A percentile compares a stretch with the other conserved stretches of the same genome.
Evolutionary conservation across 2,888 invertebrate genomes (phyloP).

Genomic region (Marronus borbonicus): DNA sequence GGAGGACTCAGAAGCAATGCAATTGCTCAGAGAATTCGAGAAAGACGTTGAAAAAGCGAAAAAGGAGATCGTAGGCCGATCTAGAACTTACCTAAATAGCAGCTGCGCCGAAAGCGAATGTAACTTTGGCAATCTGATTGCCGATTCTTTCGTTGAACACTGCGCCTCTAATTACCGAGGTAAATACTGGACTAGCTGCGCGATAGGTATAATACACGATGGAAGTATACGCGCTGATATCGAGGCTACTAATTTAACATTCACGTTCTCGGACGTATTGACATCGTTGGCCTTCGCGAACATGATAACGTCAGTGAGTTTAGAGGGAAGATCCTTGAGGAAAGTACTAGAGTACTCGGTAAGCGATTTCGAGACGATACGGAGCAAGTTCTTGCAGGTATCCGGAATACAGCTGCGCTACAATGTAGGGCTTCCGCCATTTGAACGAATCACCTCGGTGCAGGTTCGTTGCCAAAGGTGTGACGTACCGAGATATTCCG

Average conservation of each 20-base stretch:
- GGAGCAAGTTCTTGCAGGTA: slow-evolving; percentile 86
- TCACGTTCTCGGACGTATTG: slow-evolving; percentile 83
- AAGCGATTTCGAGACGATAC: slow-evolving; percentile 64
- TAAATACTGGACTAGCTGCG: slow-evolving; percentile 82
- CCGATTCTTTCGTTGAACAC: slow-evolving; percentile 82
- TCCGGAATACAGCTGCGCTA: slow-evolving; percentile 84
- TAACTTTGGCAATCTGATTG: slow-evolving; percentile 87
- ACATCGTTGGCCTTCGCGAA: slow-evolving; percentile 85
- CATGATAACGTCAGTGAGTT: slow-evolving; percentile 75
- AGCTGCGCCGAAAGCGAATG: slow-evolving; percentile 84
- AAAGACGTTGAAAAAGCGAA: slow-evolving; percentile 77
- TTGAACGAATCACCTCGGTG: slow-evolving; percentile 77
- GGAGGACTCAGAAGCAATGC: slow-evolving; percentile 78
- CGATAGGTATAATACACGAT: slow-evolving; percentile 83
- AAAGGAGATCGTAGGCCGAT: slow-evolving; percentile 60
- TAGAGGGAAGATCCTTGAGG: slow-evolving; percentile 78
- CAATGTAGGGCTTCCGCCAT: slow-evolving; percentile 75
- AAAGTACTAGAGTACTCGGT: slow-evolving; percentile 67
- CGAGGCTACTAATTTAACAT: slow-evolving; percentile 69
- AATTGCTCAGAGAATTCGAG: slow-evolving; percentile 73
- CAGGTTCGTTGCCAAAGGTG: slow-evolving; percentile 81
- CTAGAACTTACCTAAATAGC: slow-evolving; percentile 70
- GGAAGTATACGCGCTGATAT: slow-evolving; percentile 85
- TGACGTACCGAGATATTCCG: slow-evolving; percentile 73
- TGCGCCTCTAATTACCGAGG: slow-evolving; percentile 71